Evolutionary conservation across 2,888 invertebrate species (phyloP).

Genomic region (Thymelicus lineola): DNA sequence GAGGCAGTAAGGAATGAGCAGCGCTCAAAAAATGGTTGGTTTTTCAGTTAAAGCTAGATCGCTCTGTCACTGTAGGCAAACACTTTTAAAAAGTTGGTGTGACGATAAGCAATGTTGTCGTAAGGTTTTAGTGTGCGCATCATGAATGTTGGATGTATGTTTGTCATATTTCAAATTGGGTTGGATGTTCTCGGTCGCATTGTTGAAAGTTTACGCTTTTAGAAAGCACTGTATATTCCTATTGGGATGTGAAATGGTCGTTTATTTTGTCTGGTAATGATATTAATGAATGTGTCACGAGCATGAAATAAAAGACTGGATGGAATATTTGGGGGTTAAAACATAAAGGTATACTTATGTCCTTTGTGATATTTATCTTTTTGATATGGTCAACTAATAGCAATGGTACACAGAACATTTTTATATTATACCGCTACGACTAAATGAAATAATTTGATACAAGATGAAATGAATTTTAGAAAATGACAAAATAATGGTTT

Average conservation of each 20-base stretch:
- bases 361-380: no score
- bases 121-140: conserved; percentile 77
- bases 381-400: no score
- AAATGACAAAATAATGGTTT: not conserved
- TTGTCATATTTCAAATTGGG: conserved; percentile 71
- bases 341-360: no score
- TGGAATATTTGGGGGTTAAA: not conserved
- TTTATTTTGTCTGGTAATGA: conserved; percentile 6
- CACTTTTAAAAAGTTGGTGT: conserved; percentile 83
- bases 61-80: conserved; percentile 77
- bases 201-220: conserved; percentile 64
- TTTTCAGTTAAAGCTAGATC: conserved; percentile 74
- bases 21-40: conserved; percentile 33
- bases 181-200: conserved; percentile 54
- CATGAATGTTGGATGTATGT: conserved; percentile 68
- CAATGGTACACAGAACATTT: no score
- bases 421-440: no score
- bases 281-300: conserved; percentile 44
- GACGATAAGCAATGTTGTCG: conserved; percentile 78
- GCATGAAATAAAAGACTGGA: not conserved
- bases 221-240: conserved; percentile 52
- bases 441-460: not conserved
- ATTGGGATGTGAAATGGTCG: conserved; percentile 40
- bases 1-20: conserved; percentile 43
- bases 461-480: conserved; percentile 35